These are phyloP conservation scores for Drosophila melanosoma DNA, from an alignment of 2,888 invertebrate species.

Conservation along the genomic window DNA sequence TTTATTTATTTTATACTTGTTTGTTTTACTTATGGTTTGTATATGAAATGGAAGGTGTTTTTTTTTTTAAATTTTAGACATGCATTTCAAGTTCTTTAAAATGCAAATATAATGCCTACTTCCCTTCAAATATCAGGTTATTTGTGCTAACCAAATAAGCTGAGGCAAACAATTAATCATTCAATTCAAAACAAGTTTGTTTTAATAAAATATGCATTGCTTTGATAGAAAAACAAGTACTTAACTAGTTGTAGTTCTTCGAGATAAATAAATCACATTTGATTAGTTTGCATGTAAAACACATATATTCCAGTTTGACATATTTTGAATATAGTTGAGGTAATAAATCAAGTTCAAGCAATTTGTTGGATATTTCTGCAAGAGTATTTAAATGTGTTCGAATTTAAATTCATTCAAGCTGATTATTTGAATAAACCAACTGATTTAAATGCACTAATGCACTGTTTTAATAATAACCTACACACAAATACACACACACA, in stretches of 20 bases:
- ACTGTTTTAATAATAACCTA: not conserved
- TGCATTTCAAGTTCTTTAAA: too few relatives aligned
- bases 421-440: conserved; percentile 12
- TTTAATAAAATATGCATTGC: not conserved
- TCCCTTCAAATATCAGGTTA: too few relatives aligned
- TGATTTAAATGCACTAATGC: conserved; percentile 45
- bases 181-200: not conserved
- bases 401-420: not conserved
- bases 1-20: not conserved
- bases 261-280: conserved; percentile 4
- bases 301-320: conserved; percentile 15
- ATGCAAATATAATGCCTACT: too few relatives aligned
- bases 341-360: not conserved
- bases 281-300: conserved; percentile 8
- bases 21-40: not conserved
- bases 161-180: not conserved
- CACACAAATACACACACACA: conserved; percentile 5
- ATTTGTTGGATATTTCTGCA: conserved; percentile 1
- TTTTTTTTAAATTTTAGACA: not conserved
- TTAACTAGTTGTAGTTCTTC: not conserved
- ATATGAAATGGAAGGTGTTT: not conserved
- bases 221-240: not conserved
- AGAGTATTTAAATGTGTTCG: not conserved
- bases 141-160: not conserved
- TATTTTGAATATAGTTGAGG: not conserved